Evolutionary conservation across 1,140 invertebrate species (phyloP), one percentile per base, ranked within the genome.

Genomic region (Drosophila kikkawai): DNA sequence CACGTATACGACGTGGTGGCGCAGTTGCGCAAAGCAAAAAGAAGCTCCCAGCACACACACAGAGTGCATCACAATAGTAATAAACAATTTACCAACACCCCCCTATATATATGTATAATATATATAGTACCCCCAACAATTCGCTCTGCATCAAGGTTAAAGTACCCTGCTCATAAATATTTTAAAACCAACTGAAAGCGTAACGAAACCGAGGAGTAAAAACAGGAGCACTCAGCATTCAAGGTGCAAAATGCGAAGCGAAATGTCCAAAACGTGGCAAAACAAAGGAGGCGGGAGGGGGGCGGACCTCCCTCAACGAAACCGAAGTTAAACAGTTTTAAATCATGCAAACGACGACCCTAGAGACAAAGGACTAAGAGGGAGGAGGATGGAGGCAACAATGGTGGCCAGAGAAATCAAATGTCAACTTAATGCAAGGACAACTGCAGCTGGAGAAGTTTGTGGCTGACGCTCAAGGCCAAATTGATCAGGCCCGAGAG

Each of bases 1-100:
- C 68, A 73, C 67, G 70, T 73, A 73, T 73, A 73, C 70, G 55
- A 22, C 68, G 29, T 17, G n/a, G 44, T 71, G 67, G 53, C 61
- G 34, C 67, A 70, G 48, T 22, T 67, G 48, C 67, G 63, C 67
- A 68, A 42, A 26, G 48, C 64, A 19, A 42, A 55, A 44, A 22
- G 22, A 45, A 64, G n/a, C 42, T 17, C 19, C 37, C 47, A 47
- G 48, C 50, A 36, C 47, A 75, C 36, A 61, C 51, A 51, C 60
- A 56, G 36, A 77, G 60, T 78, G 41, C 75, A 78, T 69, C 64
- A 78, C 64, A 88, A 88, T 79, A 75, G 81, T 83, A 88, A 88
- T 88, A 90, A 88, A 90, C 75, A 78, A 78, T 78, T 78, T 61
- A 78, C 56, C 65, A 26, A 56, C 48, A 39, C 48, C 37, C 42